These are phyloP conservation scores for Lobophora halterata DNA, from an alignment of 2,888 invertebrate species.

Conservation along the genomic window DNA sequence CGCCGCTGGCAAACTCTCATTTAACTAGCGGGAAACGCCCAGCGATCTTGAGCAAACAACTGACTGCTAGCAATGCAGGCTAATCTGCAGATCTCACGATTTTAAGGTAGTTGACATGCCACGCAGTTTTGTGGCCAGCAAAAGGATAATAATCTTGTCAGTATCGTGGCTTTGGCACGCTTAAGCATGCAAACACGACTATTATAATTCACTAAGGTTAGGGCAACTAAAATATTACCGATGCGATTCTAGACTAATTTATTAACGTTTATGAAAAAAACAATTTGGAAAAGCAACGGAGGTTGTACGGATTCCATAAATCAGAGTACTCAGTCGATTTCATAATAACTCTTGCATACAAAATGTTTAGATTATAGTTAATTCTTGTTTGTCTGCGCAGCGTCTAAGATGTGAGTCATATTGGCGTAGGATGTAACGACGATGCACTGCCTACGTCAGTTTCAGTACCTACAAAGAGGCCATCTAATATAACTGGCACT, in stretches of 20 bases:
- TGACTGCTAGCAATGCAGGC: conserved; percentile 32
- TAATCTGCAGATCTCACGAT: conserved; percentile 43
- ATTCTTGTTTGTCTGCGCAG: conserved; percentile 54
- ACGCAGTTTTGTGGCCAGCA: conserved; percentile 19
- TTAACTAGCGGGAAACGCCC: conserved; percentile 23
- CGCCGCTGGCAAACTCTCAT: conserved; percentile 14
- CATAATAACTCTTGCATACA: conserved; percentile 10
- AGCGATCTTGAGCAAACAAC: conserved; percentile 37
- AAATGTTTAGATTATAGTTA: conserved; percentile 24
- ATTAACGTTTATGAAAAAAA: background rate
- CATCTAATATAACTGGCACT: too few species aligned
- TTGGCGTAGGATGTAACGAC: conserved; percentile 51
- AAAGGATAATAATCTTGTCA: conserved; percentile 23
- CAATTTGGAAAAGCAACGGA: background rate
- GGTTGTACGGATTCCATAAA: conserved; percentile 2
- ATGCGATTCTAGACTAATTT: too few species aligned
- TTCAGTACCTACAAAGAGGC: conserved; percentile 20
- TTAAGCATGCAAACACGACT: conserved; percentile 17
- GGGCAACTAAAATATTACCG: too few species aligned
- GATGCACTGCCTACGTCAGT: conserved; percentile 27
- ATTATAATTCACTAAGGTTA: too few species aligned
- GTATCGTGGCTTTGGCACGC: conserved; percentile 15
- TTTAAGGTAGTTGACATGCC: conserved; percentile 34
- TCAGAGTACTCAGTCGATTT: conserved; percentile 12
- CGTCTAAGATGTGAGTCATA: conserved; percentile 64